Evolutionary conservation across 53 echinoderm and acorn worm species (phyloP).

Genomic region (Patiria pectinifera): DNA sequence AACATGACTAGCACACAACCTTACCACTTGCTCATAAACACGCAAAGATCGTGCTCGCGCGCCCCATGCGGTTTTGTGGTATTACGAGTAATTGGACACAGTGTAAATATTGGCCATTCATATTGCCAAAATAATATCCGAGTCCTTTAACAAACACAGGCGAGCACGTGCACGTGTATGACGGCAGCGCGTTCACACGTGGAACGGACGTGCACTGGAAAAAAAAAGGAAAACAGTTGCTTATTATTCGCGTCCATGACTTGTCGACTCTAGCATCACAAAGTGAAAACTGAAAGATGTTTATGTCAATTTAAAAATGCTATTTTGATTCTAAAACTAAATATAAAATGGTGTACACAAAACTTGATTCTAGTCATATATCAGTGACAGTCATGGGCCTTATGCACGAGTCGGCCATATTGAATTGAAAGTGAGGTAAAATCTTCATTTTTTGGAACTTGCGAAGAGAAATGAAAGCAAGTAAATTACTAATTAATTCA

Average conservation of each 20-base stretch:
- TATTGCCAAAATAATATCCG: conserved; percentile 36
- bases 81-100: conserved; percentile 51
- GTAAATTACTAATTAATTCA: too few relatives aligned
- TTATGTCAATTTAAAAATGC: too few relatives aligned
- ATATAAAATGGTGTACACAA: too few relatives aligned
- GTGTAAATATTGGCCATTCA: conserved; percentile 39
- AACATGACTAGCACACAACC: not conserved
- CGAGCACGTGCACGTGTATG: conserved; percentile 30
- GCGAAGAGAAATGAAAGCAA: too few relatives aligned
- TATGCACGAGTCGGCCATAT: too few relatives aligned
- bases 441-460: too few relatives aligned
- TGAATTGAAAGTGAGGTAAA: too few relatives aligned
- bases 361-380: too few relatives aligned
- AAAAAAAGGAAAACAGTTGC: not conserved
- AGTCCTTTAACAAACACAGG: conserved; percentile 12
- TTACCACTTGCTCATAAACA: not conserved
- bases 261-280: not conserved
- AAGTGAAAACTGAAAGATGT: not conserved
- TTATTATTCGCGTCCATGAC: not conserved
- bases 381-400: too few relatives aligned
- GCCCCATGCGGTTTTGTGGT: not conserved
- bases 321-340: too few relatives aligned
- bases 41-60: not conserved
- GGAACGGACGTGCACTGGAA: not conserved
- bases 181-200: conserved; percentile 50